These are phyloP conservation scores for Macrobrachium nipponense DNA, from an alignment of 1,140 invertebrate genomes.

Conservation along the genomic window DNA sequence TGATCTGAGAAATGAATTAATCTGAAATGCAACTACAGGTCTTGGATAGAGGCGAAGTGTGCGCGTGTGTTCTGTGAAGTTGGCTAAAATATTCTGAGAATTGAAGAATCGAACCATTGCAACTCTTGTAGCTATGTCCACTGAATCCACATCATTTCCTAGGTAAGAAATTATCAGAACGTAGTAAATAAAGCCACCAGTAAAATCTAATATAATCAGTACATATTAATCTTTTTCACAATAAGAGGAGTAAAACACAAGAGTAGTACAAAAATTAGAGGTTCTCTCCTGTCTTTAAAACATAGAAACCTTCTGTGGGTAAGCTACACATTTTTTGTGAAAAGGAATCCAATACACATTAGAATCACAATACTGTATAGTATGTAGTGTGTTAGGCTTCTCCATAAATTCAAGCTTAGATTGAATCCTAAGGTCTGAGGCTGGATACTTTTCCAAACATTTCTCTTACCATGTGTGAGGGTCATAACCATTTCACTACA, in stretches of 20 bases:
- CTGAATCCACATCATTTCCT: conserved; percentile 96
- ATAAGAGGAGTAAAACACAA: background rate
- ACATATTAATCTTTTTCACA: no score
- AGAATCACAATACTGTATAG: no score
- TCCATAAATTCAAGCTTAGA: no score
- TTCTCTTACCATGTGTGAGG: no score
- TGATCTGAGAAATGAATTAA: conserved; percentile 96
- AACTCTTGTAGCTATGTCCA: conserved; percentile 97
- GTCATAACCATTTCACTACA: no score
- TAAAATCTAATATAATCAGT: background rate
- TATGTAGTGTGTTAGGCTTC: no score
- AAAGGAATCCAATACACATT: no score
- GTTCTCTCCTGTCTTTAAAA: background rate
- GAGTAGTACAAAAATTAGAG: background rate
- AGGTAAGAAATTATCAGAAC: background rate
- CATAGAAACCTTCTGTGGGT: no score
- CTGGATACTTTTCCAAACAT: no score
- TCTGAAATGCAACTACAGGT: conserved; percentile 98
- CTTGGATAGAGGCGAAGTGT: conserved; percentile 96
- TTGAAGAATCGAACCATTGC: conserved; percentile 99
- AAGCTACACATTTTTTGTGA: no score
- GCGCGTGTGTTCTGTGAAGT: conserved; percentile 97
- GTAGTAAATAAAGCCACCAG: no score
- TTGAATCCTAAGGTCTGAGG: no score
- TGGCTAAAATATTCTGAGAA: conserved; percentile 94